These are phyloP conservation scores for Hippolais icterina DNA, from an alignment of 2,113 vertebrate genomes.

Conservation along the genomic window DNA sequence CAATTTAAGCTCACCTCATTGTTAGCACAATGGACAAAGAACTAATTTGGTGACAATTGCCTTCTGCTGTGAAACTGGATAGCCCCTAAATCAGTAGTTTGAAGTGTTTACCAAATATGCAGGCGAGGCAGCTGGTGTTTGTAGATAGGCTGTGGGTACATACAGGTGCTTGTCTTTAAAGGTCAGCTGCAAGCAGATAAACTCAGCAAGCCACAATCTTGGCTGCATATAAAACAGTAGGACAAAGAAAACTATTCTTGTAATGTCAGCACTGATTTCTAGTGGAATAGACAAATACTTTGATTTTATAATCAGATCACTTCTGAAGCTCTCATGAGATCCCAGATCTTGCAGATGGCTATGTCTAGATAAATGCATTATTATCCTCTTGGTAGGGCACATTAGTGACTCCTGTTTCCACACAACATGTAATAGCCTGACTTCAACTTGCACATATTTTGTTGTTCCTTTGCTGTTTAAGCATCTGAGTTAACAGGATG, in stretches of 20 bases:
- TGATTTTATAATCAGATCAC: not conserved
- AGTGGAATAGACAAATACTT: not conserved
- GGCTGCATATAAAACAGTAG: not conserved
- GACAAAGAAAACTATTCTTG: not conserved
- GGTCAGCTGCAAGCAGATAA: not conserved
- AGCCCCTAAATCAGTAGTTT: not conserved
- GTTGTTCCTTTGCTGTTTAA: not conserved
- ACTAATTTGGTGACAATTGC: not conserved
- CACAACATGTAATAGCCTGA: not conserved
- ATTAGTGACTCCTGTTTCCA: not conserved
- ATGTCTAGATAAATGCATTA: not conserved
- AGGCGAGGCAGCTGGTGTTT: not conserved
- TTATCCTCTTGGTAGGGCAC: not conserved
- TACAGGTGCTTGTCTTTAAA: not conserved
- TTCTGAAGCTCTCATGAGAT: not conserved
- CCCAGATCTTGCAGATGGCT: not conserved
- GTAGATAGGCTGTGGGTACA: not conserved
- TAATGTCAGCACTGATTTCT: not conserved
- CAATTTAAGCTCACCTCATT: not conserved
- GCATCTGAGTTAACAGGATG: not conserved
- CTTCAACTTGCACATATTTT: not conserved
- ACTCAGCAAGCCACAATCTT: not conserved
- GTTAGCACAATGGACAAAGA: not conserved
- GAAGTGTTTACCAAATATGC: not conserved
- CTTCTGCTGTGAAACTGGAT: not conserved